Evolutionary conservation across 2,797 vertebrate genomes (phyloP).

Genomic region (Aphelocoma californica): DNA sequence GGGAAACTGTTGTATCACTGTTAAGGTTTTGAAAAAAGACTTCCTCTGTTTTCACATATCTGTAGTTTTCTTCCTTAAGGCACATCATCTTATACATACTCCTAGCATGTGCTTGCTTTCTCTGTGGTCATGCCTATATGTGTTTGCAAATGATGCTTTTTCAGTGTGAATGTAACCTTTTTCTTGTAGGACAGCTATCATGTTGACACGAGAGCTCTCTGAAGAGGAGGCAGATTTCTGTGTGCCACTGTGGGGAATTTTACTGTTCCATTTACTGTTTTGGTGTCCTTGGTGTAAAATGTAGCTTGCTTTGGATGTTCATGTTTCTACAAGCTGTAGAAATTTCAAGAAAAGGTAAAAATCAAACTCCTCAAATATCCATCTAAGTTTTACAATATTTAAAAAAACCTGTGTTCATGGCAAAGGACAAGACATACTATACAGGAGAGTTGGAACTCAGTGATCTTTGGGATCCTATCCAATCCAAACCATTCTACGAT

Average conservation of each 20-base stretch:
- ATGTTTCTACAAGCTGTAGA: neutral
- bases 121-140: neutral
- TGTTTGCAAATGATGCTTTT: neutral
- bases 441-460: neutral
- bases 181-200: neutral
- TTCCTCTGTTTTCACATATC: neutral
- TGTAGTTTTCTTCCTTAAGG: neutral
- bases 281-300: neutral
- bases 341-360: neutral
- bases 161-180: neutral
- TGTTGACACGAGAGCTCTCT: neutral
- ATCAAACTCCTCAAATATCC: neutral
- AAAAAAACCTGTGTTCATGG: neutral
- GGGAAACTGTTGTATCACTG: neutral
- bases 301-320: neutral
- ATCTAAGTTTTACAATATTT: neutral
- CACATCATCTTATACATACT: neutral
- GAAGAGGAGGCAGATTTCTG: neutral
- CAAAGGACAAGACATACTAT: neutral
- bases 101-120: neutral
- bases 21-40: neutral
- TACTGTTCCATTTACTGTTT: neutral
- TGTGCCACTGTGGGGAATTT: neutral
- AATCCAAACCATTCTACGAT: neutral
- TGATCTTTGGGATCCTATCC: neutral